These are phyloP conservation scores for Dreissena rostriformis DNA, from an alignment of 1,140 invertebrate species.

Conservation along the genomic window DNA sequence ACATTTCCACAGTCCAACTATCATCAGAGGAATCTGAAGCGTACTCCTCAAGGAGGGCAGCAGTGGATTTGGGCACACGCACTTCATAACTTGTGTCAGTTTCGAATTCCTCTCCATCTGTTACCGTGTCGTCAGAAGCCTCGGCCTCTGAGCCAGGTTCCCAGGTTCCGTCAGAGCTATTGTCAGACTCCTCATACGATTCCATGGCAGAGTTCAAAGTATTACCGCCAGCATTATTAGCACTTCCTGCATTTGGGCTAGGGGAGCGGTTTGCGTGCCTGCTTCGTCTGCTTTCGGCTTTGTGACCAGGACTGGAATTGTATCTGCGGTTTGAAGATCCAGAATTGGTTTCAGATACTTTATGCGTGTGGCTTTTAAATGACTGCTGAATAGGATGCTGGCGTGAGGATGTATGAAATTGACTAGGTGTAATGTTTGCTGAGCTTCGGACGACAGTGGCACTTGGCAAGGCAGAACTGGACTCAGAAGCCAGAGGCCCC, in stretches of 20 bases:
- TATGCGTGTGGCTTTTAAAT: not conserved
- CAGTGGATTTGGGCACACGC: slow-evolving; percentile 47
- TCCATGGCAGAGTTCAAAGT: slow-evolving; percentile 19
- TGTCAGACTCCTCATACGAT: slow-evolving; percentile 33
- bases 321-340: not conserved
- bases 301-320: not conserved
- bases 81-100: slow-evolving; percentile 55
- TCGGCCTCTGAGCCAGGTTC: slow-evolving; percentile 22
- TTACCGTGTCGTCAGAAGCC: slow-evolving; percentile 28
- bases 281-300: not conserved
- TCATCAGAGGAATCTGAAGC: slow-evolving; percentile 54
- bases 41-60: slow-evolving; percentile 51
- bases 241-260: not conserved
- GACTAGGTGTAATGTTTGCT: slow-evolving; percentile 42
- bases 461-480: slow-evolving; percentile 8
- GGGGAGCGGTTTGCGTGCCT: not conserved
- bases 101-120: slow-evolving; percentile 42
- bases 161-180: slow-evolving; percentile 38
- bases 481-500: slow-evolving; percentile 8
- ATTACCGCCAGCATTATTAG: not conserved
- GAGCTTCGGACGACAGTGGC: slow-evolving; percentile 29
- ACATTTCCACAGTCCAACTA: slow-evolving; percentile 56
- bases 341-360: not conserved
- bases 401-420: not conserved
- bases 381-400: not conserved